Evolutionary conservation across 2,797 vertebrate genomes (phyloP).

Genomic region (Rhodeus uyekii): DNA sequence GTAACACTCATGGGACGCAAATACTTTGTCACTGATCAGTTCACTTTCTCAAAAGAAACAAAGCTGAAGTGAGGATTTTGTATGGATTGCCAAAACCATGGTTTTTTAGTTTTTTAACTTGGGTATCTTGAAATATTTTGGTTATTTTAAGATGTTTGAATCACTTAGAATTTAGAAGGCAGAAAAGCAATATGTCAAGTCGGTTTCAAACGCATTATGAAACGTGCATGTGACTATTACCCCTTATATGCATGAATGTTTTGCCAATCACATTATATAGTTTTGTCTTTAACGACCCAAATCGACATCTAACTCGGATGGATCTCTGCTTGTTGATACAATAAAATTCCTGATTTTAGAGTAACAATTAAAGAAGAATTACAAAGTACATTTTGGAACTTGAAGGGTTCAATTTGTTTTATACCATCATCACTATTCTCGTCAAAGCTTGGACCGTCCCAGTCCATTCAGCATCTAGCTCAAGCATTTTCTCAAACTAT

Average conservation of each 20-base stretch:
- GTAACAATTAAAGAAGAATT: no score
- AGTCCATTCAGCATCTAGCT: no score
- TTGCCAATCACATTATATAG: no score
- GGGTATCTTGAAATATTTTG: neutral
- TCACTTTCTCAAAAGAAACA: neutral
- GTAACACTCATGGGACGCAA: neutral
- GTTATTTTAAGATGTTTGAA: neutral
- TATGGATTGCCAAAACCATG: neutral
- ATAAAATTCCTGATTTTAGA: no score
- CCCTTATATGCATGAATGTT: neutral
- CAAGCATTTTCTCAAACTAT: no score
- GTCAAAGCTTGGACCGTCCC: no score
- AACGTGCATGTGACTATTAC: neutral
- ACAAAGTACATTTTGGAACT: no score
- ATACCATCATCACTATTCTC: no score
- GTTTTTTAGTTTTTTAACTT: neutral
- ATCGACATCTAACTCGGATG: no score
- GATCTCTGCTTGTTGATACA: no score
- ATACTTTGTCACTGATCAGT: neutral
- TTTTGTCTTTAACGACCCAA: no score
- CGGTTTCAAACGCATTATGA: neutral
- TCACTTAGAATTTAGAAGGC: neutral
- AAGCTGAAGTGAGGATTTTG: neutral
- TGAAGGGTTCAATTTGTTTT: no score
- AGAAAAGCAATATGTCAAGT: neutral